Evolutionary conservation across 2,797 vertebrate genomes (phyloP).

Genomic region (Salarias fasciatus): DNA sequence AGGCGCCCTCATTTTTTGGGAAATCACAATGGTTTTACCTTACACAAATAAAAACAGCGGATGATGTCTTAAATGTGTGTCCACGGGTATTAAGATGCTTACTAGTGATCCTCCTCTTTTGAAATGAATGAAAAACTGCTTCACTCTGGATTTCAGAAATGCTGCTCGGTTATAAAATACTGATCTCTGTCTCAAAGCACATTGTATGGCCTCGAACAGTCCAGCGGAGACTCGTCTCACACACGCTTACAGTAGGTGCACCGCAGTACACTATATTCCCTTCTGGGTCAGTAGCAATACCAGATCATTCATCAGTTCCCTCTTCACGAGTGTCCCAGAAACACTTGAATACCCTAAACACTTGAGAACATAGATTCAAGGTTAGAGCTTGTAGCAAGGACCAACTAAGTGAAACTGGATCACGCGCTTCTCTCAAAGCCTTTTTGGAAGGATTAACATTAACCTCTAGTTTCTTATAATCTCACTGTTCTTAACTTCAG

Average conservation of each 20-base stretch:
- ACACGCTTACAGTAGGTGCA: conserved; percentile 52
- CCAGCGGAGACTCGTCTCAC: conserved; percentile 38
- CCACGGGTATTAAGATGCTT: conserved; percentile 12
- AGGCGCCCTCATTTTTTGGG: too few species aligned
- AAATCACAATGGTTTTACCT: too few species aligned
- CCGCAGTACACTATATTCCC: conserved; percentile 66
- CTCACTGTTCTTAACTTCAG: too few species aligned
- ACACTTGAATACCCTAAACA: conserved; percentile 63
- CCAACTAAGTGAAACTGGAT: conserved; percentile 72
- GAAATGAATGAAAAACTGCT: conserved; percentile 9
- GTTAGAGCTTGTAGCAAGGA: conserved; percentile 57
- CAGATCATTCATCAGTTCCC: conserved; percentile 75
- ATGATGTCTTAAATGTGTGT: neutral
- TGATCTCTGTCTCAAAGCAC: conserved; percentile 18
- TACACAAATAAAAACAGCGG: too few species aligned
- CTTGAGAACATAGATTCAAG: conserved; percentile 65
- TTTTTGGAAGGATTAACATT: conserved; percentile 26
- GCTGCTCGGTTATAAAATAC: conserved; percentile 38
- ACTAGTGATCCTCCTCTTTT: conserved; percentile 4
- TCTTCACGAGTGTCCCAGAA: conserved; percentile 74
- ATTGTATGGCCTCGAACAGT: conserved; percentile 26
- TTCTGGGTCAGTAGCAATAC: conserved; percentile 75
- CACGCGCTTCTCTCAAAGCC: conserved; percentile 41
- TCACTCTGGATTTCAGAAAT: conserved; percentile 27
- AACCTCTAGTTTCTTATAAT: conserved; percentile 4